These are phyloP conservation scores for Aricia agestis DNA, from an alignment of 1,140 invertebrate species.

Conservation along the genomic window DNA sequence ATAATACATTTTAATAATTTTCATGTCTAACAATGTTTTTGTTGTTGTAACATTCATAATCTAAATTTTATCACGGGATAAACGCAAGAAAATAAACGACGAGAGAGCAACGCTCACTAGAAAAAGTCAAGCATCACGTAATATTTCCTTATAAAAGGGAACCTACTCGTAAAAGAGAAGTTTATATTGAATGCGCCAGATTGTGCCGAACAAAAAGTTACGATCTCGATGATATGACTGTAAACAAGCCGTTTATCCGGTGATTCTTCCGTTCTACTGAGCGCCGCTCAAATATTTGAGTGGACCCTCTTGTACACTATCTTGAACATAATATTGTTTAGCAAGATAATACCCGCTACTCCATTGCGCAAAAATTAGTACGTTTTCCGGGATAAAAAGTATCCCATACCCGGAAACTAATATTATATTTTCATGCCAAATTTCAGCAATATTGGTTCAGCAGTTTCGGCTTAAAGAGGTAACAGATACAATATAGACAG, in stretches of 20 bases:
- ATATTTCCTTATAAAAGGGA: constrained; percentile 12
- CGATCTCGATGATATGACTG: constrained; percentile 4
- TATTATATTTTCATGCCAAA: too few species aligned
- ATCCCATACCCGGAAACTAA: too few species aligned
- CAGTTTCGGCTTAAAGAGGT: too few species aligned
- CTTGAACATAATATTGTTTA: too few species aligned
- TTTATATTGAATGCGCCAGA: constrained; percentile 14
- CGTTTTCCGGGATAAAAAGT: too few species aligned
- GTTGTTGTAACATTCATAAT: background rate
- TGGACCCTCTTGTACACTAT: background rate
- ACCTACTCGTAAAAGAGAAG: constrained; percentile 2
- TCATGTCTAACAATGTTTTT: background rate
- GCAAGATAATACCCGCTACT: too few species aligned
- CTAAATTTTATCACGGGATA: background rate
- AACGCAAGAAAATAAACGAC: constrained; percentile 1
- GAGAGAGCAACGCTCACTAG: background rate
- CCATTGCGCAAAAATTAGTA: too few species aligned
- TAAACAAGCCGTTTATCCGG: constrained; percentile 11
- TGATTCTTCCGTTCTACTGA: constrained; percentile 4
- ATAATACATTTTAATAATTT: background rate
- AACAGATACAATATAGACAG: too few species aligned
- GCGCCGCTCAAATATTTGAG: background rate
- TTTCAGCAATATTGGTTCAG: too few species aligned
- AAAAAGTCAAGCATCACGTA: background rate
- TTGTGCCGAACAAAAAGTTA: constrained; percentile 13